A percentile compares a stretch with the other conserved stretches of the same genome.
phyloP scores from a whole-genome alignment of 2,888 invertebrate genomes.

The Leucophenga maculata region DNA sequence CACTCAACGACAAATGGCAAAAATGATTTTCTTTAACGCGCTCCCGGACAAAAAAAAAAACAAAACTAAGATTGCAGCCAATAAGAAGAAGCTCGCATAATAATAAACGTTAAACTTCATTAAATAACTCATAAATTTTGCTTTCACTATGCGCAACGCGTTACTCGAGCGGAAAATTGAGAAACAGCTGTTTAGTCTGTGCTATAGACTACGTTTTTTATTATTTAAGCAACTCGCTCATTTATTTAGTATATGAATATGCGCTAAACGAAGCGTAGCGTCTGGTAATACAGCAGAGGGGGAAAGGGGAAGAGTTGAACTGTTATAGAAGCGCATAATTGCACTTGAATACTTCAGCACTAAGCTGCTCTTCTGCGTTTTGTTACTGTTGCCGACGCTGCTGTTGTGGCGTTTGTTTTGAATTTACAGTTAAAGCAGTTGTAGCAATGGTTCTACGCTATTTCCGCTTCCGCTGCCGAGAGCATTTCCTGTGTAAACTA shows the following conservation, averaged over 20 bases:
- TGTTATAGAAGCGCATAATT: neutral
- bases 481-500: constrained; percentile 18
- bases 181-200: constrained; percentile 46
- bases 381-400: constrained; percentile 31
- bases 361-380: constrained; percentile 15
- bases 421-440: constrained; percentile 14
- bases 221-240: constrained; percentile 35
- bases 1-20: no score
- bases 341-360: neutral
- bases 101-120: constrained; percentile 35
- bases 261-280: neutral
- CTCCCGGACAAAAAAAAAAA: no score
- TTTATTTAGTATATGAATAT: constrained; percentile 35
- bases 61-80: neutral
- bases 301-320: no score
- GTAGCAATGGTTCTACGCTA: constrained; percentile 23
- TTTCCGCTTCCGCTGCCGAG: constrained; percentile 31
- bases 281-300: neutral
- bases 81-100: constrained; percentile 12
- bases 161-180: constrained; percentile 53
- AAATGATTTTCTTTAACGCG: no score
- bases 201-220: no score
- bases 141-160: neutral
- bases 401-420: no score
- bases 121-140: constrained; percentile 20